These are phyloP conservation scores for Sphinx pinastri DNA, from an alignment of 2,888 invertebrate species.

Conservation along the genomic window DNA sequence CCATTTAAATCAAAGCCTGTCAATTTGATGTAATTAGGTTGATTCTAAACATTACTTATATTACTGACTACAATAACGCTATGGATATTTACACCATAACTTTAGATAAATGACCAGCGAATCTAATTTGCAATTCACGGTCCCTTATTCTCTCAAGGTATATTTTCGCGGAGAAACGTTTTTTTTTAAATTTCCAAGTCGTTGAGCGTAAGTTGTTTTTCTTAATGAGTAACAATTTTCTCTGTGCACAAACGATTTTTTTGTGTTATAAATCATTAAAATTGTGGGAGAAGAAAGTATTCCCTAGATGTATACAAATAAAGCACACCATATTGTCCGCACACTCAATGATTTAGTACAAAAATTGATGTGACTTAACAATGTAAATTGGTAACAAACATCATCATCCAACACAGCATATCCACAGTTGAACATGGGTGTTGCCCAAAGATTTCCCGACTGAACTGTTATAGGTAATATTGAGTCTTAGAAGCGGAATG, in stretches of 20 bases:
- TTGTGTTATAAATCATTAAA: conserved; percentile 24
- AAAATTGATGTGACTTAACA: too few species aligned
- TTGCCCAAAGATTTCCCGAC: too few species aligned
- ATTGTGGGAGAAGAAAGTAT: background rate
- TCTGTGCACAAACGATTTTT: conserved; percentile 27
- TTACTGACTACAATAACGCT: background rate
- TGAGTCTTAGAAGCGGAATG: too few species aligned
- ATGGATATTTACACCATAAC: background rate
- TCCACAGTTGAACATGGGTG: too few species aligned
- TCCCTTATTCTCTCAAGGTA: conserved; percentile 16
- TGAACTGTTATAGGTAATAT: too few species aligned
- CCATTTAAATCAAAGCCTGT: too few species aligned
- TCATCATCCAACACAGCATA: too few species aligned
- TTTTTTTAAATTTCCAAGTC: conserved; percentile 27
- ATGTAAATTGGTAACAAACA: too few species aligned
- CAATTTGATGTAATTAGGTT: background rate
- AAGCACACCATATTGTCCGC: background rate
- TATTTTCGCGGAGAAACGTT: conserved; percentile 20
- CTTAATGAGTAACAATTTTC: conserved; percentile 32
- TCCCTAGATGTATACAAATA: background rate
- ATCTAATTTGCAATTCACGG: conserved; percentile 21
- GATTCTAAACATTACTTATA: background rate
- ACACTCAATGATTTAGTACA: too few species aligned
- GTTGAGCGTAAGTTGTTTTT: conserved; percentile 30
- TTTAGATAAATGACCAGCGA: background rate